Evolutionary conservation across 2,113 vertebrate species (phyloP).

Genomic region (Phyllostomus hastatus): DNA sequence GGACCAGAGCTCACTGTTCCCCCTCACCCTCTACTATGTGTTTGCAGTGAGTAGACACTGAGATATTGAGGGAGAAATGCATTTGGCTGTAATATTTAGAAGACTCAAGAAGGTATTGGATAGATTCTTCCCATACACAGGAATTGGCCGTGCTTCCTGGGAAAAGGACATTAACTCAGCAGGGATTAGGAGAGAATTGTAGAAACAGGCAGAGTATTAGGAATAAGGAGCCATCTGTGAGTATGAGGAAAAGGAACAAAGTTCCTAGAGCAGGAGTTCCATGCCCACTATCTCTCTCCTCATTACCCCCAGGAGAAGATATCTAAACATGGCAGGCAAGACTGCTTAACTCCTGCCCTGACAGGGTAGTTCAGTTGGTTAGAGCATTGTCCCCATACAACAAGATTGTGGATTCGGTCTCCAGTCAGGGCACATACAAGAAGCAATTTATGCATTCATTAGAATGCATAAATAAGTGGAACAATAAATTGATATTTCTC

Average conservation of each 20-base stretch:
- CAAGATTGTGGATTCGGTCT: neutral
- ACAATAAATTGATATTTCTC: neutral
- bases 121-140: neutral
- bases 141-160: neutral
- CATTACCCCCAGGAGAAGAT: neutral
- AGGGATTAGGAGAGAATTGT: neutral
- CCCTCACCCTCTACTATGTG: neutral
- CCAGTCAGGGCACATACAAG: neutral
- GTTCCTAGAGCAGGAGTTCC: neutral
- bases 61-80: neutral
- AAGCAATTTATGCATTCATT: no score
- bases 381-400: neutral
- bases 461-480: no score
- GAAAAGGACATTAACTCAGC: neutral
- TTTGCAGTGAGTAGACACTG: neutral
- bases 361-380: neutral
- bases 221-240: neutral
- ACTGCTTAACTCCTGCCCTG: neutral
- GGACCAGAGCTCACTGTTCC: neutral
- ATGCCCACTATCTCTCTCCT: neutral
- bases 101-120: neutral
- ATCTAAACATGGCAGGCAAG: neutral
- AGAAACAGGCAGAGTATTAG: neutral
- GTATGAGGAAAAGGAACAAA: neutral
- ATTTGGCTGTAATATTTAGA: neutral